Conservation (phyloP, 2,888 invertebrate genomes). For the Nebria salina region DNA sequence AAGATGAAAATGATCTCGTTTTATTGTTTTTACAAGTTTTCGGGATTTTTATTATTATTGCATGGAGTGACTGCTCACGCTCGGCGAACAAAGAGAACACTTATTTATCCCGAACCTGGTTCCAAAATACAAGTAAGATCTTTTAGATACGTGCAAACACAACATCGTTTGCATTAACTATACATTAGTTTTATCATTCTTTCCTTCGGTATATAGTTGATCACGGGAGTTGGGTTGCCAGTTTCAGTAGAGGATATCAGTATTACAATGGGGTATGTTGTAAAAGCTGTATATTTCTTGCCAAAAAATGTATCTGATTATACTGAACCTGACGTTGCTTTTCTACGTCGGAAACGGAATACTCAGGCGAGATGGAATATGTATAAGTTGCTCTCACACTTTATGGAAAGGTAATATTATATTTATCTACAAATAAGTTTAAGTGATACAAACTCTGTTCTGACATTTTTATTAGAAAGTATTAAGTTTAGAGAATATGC, state of each 20-base stretch:
- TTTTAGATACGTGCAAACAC: not conserved
- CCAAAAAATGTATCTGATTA: slow-evolving; percentile 54
- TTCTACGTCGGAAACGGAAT: slow-evolving; percentile 51
- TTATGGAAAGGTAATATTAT: slow-evolving; percentile 66
- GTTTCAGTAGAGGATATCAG: slow-evolving; percentile 63
- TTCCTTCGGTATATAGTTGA: slow-evolving; percentile 58
- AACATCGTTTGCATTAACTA: not conserved
- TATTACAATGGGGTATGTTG: slow-evolving; percentile 62
- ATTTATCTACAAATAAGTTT: slow-evolving; percentile 2
- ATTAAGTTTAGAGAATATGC: slow-evolving; percentile 1
- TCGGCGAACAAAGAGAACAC: slow-evolving; percentile 48
- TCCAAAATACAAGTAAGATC: slow-evolving; percentile 47
- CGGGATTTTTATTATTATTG: slow-evolving; percentile 6
- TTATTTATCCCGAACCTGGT: slow-evolving; percentile 47
- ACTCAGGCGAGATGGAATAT: slow-evolving; percentile 69
- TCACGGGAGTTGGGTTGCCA: slow-evolving; percentile 64
- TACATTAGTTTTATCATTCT: not conserved
- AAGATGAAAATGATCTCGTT: slow-evolving; percentile 8
- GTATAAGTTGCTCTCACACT: slow-evolving; percentile 71
- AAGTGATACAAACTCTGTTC: not conserved
- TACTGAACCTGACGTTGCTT: slow-evolving; percentile 52
- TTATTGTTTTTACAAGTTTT: not conserved
- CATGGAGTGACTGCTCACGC: not conserved
- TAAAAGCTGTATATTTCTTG: slow-evolving; percentile 61
- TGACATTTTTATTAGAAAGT: not conserved